Evolutionary conservation across 2,113 vertebrate species (phyloP).

Genomic region (Talpa occidentalis): DNA sequence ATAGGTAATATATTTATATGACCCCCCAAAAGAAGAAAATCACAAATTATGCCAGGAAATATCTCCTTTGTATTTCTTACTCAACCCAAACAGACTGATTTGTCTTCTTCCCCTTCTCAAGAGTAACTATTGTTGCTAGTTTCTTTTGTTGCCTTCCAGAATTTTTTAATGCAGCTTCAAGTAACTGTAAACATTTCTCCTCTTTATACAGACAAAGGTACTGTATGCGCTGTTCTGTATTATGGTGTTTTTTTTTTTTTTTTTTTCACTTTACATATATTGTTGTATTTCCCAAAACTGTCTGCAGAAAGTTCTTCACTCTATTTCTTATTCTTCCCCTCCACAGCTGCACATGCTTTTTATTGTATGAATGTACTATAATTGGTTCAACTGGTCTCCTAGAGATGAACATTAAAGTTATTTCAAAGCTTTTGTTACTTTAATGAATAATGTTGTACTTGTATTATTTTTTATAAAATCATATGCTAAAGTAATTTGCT

Average conservation of each 20-base stretch:
- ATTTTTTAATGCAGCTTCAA: background rate
- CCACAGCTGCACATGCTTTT: background rate
- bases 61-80: background rate
- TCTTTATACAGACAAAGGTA: background rate
- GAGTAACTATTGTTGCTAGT: background rate
- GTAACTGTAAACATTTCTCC: background rate
- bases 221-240: background rate
- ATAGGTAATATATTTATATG: background rate
- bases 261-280: background rate
- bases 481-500: background rate
- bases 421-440: background rate
- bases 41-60: background rate
- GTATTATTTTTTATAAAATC: background rate
- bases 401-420: background rate
- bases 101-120: background rate
- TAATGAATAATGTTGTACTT: background rate
- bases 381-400: background rate
- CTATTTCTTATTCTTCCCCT: background rate
- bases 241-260: background rate
- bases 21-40: background rate
- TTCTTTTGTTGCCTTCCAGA: background rate
- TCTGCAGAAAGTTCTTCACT: background rate
- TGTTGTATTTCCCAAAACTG: background rate
- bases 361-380: background rate
- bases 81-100: background rate